These are phyloP conservation scores for Drymodes brunneopygia DNA, from an alignment of 2,113 vertebrate genomes.

Conservation along the genomic window DNA sequence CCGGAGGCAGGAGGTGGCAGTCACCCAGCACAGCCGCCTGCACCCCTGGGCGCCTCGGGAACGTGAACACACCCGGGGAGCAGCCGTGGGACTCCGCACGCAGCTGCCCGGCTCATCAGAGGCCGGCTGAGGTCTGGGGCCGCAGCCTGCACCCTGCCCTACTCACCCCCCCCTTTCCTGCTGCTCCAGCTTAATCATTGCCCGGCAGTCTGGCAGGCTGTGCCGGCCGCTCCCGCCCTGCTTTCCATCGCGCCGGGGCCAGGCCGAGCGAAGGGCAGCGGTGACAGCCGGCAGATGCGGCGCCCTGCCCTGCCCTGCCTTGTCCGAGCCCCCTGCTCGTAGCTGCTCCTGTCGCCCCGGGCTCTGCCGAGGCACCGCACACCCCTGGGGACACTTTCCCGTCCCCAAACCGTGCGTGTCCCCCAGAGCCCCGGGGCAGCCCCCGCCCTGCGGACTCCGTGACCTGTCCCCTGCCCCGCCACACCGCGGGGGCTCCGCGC, in stretches of 20 bases:
- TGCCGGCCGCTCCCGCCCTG: neutral
- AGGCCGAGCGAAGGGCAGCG: neutral
- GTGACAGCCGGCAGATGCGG: neutral
- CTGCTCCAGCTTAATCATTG: slow-evolving; percentile 4
- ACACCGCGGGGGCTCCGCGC: neutral
- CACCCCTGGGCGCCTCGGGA: neutral
- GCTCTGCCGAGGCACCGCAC: neutral
- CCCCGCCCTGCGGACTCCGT: too few species aligned
- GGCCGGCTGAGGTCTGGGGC: neutral
- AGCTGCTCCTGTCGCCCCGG: neutral
- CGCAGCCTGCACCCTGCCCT: neutral
- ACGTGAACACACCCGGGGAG: neutral
- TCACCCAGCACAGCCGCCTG: neutral
- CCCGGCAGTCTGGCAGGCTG: neutral
- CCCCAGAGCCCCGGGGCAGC: neutral
- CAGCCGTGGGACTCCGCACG: accelerated
- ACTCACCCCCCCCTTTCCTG: neutral
- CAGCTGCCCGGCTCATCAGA: neutral
- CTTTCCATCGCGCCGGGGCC: neutral
- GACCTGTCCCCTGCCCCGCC: neutral
- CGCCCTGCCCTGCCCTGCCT: neutral
- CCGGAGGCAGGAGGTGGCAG: neutral
- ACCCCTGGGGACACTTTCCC: accelerated
- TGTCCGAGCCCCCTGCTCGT: accelerated
- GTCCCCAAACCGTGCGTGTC: neutral